These are phyloP conservation scores for Sylvia borin DNA, from an alignment of 2,797 vertebrate species.

Conservation along the genomic window DNA sequence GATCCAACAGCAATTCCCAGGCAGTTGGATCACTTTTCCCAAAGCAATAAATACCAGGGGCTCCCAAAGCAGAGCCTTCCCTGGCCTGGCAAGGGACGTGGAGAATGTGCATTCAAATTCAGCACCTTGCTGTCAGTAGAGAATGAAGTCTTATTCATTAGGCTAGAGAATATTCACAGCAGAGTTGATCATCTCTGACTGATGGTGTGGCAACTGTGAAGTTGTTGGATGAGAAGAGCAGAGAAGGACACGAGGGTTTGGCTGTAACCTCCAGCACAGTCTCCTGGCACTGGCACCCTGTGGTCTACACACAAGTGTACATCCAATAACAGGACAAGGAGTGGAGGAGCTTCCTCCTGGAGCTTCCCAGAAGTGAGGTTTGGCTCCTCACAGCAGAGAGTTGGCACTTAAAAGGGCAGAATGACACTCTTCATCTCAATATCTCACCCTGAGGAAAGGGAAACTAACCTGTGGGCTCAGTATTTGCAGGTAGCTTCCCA, in stretches of 20 bases:
- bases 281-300: background rate
- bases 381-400: background rate
- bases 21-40: background rate
- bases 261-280: background rate
- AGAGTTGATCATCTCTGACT: background rate
- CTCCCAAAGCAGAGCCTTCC: background rate
- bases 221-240: background rate
- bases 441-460: background rate
- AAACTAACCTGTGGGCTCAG: background rate
- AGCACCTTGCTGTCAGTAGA: background rate
- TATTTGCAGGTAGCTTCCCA: background rate
- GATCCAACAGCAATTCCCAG: background rate
- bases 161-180: background rate
- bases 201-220: background rate
- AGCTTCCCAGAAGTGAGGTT: too few relatives aligned
- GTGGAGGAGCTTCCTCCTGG: background rate
- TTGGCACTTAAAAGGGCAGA: background rate
- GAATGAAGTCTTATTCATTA: background rate
- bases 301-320: background rate
- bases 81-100: background rate
- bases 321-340: background rate
- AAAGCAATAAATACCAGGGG: background rate
- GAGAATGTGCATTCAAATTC: background rate
- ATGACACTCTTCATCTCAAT: background rate
- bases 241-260: background rate